Conservation (phyloP, 2,113 vertebrate genomes). For the Scomber japonicus region DNA sequence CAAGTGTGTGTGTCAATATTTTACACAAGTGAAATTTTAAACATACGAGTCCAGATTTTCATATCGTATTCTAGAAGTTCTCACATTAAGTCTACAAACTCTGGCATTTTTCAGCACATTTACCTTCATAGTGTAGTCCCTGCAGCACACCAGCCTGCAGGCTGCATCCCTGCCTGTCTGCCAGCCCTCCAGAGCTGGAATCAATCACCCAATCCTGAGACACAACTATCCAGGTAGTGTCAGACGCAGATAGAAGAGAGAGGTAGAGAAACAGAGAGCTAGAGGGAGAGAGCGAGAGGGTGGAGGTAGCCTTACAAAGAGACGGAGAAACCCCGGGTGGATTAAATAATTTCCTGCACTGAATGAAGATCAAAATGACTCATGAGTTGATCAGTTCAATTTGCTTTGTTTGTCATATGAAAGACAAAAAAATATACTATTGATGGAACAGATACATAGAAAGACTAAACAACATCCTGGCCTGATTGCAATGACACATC, state of each 20-base stretch:
- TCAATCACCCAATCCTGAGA: slow-evolving; percentile 82
- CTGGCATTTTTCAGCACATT: too few relatives aligned
- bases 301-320: slow-evolving; percentile 38
- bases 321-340: slow-evolving; percentile 22
- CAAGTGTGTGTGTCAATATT: too few relatives aligned
- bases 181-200: slow-evolving; percentile 77
- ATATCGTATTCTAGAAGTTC: too few relatives aligned
- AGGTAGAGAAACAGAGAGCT: slow-evolving; percentile 38
- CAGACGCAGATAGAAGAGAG: slow-evolving; percentile 47
- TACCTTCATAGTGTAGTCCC: slow-evolving; percentile 20
- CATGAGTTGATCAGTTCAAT: not conserved
- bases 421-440: not conserved
- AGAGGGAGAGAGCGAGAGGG: slow-evolving; percentile 33
- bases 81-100: too few relatives aligned
- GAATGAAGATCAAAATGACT: slow-evolving; percentile 38
- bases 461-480: slow-evolving; percentile 22
- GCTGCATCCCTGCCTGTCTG: slow-evolving; percentile 66
- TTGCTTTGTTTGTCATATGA: slow-evolving; percentile 27
- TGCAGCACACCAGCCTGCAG: slow-evolving; percentile 60
- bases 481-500: slow-evolving; percentile 12
- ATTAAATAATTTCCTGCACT: slow-evolving; percentile 54
- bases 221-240: slow-evolving; percentile 68
- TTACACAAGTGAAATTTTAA: too few relatives aligned
- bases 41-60: too few relatives aligned
- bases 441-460: not conserved